A percentile compares a stretch with the other conserved stretches of the same genome.
These are phyloP conservation scores for Cephonodes hylas DNA, from an alignment of 2,888 invertebrate genomes.

Conservation along the genomic window DNA sequence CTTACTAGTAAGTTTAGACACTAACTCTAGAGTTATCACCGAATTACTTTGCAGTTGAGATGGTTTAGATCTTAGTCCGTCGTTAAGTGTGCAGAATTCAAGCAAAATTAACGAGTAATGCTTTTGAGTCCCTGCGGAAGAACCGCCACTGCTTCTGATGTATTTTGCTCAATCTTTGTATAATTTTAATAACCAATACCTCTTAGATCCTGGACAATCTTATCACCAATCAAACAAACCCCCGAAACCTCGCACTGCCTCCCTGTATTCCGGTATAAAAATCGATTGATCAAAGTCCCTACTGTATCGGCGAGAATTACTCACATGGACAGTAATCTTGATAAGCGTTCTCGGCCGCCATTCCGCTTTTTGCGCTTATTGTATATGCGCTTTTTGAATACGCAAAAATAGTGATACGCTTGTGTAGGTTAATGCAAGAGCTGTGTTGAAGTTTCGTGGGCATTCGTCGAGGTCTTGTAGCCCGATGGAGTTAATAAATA, in stretches of 20 bases:
- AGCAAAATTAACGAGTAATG: too few relatives aligned
- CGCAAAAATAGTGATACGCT: background rate
- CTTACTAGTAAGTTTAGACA: too few relatives aligned
- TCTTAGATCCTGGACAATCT: too few relatives aligned
- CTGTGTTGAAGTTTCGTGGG: background rate
- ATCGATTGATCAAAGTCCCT: conserved; percentile 71
- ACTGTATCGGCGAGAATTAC: conserved; percentile 59
- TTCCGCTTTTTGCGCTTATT: conserved; percentile 19
- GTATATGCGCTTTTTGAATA: background rate
- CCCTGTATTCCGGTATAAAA: conserved; percentile 41
- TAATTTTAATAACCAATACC: too few relatives aligned
- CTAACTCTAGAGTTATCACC: too few relatives aligned
- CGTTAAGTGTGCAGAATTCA: too few relatives aligned
- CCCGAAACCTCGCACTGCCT: conserved; percentile 20
- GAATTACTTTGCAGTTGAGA: too few relatives aligned
- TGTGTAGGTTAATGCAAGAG: background rate
- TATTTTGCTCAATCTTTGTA: too few relatives aligned
- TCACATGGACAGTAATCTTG: conserved; percentile 67
- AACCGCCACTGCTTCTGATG: too few relatives aligned
- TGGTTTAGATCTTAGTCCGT: too few relatives aligned
- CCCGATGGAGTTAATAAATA: background rate
- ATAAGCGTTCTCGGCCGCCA: conserved; percentile 41
- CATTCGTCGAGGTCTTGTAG: too few relatives aligned
- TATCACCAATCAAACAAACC: background rate
- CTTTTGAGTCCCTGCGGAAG: too few relatives aligned